phyloP scores from a whole-genome alignment of 2,113 vertebrate genomes.

The Carollia perspicillata region DNA sequence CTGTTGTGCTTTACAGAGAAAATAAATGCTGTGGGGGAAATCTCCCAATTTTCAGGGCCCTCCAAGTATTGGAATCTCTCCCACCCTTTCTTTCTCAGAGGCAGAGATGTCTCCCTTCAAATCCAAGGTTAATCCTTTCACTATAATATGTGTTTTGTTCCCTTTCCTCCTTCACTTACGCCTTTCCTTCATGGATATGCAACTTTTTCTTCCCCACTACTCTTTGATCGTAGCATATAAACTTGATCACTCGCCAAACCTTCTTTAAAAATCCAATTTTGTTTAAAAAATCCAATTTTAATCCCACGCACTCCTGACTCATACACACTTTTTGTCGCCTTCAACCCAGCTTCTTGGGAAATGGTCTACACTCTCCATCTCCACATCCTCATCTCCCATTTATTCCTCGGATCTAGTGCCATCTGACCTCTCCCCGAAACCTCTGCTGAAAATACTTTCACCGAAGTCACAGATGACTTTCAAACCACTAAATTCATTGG shows the following conservation, averaged over 20 bases:
- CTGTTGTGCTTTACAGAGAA: neutral
- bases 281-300: neutral
- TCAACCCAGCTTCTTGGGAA: neutral
- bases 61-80: neutral
- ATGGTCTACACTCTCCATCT: neutral
- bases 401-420: neutral
- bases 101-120: neutral
- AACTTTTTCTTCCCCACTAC: neutral
- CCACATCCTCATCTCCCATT: neutral
- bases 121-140: neutral
- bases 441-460: neutral
- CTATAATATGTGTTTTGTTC: neutral
- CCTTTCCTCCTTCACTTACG: neutral
- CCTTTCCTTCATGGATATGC: neutral
- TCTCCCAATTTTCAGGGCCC: neutral
- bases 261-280: neutral
- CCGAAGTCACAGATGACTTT: neutral
- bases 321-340: neutral
- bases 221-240: slow-evolving; percentile 13
- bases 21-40: neutral
- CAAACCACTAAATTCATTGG: neutral
- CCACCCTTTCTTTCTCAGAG: neutral
- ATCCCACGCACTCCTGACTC: neutral
- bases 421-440: neutral
- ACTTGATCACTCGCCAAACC: neutral